phyloP scores from a whole-genome alignment of 2,113 vertebrate genomes.

The Archilochus colubris region DNA sequence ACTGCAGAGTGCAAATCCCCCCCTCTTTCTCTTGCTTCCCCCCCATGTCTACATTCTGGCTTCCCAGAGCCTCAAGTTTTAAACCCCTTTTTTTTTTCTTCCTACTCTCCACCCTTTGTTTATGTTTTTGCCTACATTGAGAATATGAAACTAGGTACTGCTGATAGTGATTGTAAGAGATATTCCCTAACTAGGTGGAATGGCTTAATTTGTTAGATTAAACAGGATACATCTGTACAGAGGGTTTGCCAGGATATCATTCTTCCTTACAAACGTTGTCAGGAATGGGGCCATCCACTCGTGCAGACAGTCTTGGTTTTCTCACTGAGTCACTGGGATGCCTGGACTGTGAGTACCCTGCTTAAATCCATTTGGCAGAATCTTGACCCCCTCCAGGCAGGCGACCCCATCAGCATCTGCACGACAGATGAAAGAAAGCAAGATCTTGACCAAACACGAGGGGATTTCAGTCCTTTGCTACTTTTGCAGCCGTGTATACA shows the following conservation, averaged over 20 bases:
- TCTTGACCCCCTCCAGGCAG: slow-evolving; percentile 51
- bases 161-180: neutral
- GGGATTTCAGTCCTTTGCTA: slow-evolving; percentile 30
- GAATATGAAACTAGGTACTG: neutral
- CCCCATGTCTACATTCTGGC: neutral
- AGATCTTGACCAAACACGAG: slow-evolving; percentile 36
- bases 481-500: slow-evolving; percentile 49
- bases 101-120: neutral
- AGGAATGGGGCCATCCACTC: neutral
- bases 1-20: neutral
- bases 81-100: neutral
- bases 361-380: slow-evolving; percentile 53
- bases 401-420: slow-evolving; percentile 39
- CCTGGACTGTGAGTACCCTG: slow-evolving; percentile 40
- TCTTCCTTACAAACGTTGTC: neutral
- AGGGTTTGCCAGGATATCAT: neutral
- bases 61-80: neutral
- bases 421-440: slow-evolving; percentile 65
- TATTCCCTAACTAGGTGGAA: neutral
- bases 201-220: neutral
- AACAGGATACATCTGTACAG: neutral
- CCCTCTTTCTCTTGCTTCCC: neutral
- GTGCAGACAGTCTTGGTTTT: slow-evolving; percentile 27
- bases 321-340: slow-evolving; percentile 49
- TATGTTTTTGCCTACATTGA: neutral